Evolutionary conservation across 1,140 invertebrate genomes (phyloP).

Genomic region (Pogonus chalceus): DNA sequence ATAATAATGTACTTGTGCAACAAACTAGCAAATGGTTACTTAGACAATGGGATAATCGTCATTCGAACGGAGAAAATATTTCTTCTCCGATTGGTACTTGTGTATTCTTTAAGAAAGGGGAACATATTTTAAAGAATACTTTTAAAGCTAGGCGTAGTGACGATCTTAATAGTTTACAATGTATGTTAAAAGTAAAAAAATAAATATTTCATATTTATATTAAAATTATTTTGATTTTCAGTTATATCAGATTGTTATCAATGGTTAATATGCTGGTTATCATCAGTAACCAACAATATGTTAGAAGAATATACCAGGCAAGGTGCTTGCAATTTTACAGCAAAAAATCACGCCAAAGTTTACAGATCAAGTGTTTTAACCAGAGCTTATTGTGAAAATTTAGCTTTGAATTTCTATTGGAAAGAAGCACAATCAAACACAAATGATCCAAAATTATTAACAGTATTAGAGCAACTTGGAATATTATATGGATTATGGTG

Average conservation of each 20-base stretch:
- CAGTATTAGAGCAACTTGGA: slow-evolving; percentile 53
- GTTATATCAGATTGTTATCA: slow-evolving; percentile 64
- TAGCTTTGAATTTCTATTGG: slow-evolving; percentile 49
- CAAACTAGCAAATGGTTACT: slow-evolving; percentile 89
- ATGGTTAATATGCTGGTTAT: slow-evolving; percentile 74
- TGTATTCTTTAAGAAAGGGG: slow-evolving; percentile 45
- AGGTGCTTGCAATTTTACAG: slow-evolving; percentile 57
- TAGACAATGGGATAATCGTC: slow-evolving; percentile 46
- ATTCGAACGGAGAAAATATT: slow-evolving; percentile 35
- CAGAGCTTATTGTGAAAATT: slow-evolving; percentile 62
- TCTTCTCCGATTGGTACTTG: slow-evolving; percentile 52
- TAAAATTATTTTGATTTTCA: too few species aligned
- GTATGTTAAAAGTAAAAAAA: too few species aligned
- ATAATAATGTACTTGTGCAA: slow-evolving; percentile 90
- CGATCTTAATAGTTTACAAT: slow-evolving; percentile 40
- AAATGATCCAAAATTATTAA: slow-evolving; percentile 37
- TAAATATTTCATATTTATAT: too few species aligned
- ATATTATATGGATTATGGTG: slow-evolving; percentile 60
- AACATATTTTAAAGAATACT: slow-evolving; percentile 39
- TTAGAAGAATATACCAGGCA: slow-evolving; percentile 42
- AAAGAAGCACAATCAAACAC: slow-evolving; percentile 37
- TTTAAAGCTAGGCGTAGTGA: slow-evolving; percentile 38
- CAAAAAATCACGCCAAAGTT: slow-evolving; percentile 72
- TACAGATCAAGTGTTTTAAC: slow-evolving; percentile 67
- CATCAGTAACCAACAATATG: slow-evolving; percentile 52